Conservation (phyloP, 2,113 vertebrate species). For the Herpailurus yagouaroundi region DNA sequence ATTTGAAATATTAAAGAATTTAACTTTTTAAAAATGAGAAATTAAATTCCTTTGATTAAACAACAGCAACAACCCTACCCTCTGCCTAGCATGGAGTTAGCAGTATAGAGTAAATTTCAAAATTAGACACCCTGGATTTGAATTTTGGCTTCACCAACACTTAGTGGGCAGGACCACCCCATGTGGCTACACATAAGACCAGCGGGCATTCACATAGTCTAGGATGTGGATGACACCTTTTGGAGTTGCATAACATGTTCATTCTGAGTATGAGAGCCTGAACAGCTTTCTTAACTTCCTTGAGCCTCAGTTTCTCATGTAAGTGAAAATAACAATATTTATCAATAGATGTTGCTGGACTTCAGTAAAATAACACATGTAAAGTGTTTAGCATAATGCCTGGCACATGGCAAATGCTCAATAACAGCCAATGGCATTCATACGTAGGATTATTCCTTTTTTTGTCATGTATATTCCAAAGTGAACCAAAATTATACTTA, state of each 20-base stretch:
- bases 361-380: neutral
- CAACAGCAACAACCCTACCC: neutral
- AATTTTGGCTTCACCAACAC: neutral
- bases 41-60: neutral
- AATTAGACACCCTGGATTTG: neutral
- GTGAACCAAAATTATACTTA: neutral
- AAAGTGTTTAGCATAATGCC: neutral
- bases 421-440: neutral
- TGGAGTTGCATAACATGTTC: neutral
- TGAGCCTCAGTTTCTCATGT: neutral
- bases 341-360: neutral
- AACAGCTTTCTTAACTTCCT: neutral
- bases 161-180: neutral
- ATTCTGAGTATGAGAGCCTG: neutral
- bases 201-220: neutral
- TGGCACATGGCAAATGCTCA: neutral
- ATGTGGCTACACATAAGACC: neutral
- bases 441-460: neutral
- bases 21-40: neutral
- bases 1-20: neutral
- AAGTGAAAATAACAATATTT: neutral
- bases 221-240: neutral
- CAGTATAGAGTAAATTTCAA: neutral
- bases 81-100: neutral
- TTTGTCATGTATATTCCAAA: slow-evolving; percentile 28